These are phyloP conservation scores for Plecturocebus donacophilus DNA, from an alignment of 2,113 vertebrate species.

Conservation along the genomic window DNA sequence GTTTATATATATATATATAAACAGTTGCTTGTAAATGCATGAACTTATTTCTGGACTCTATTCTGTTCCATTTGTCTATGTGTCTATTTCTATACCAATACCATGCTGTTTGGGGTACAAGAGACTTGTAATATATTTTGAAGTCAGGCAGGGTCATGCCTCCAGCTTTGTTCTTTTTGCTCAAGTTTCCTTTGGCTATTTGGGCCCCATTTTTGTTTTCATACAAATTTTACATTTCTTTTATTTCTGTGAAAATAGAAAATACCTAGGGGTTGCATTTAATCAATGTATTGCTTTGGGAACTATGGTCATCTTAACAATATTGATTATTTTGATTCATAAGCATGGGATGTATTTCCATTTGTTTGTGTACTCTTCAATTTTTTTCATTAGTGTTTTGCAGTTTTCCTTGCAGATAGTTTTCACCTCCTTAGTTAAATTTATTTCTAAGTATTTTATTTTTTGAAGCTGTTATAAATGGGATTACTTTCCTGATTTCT, in stretches of 20 bases:
- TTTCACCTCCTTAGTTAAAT: not conserved
- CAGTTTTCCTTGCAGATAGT: too few species aligned
- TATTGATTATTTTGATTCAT: not conserved
- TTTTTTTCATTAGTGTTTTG: too few species aligned
- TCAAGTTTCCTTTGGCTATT: not conserved
- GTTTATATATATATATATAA: not conserved
- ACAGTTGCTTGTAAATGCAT: not conserved
- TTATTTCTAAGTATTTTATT: not conserved
- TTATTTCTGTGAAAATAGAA: not conserved
- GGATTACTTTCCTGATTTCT: not conserved
- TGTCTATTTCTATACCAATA: not conserved
- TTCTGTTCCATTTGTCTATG: not conserved
- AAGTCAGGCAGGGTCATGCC: not conserved
- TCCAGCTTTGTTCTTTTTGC: not conserved
- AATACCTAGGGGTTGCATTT: not conserved
- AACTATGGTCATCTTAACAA: not conserved
- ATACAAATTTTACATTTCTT: not conserved
- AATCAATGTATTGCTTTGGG: not conserved
- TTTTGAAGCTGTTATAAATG: not conserved
- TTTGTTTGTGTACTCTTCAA: not conserved
- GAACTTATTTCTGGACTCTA: not conserved
- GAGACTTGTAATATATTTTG: not conserved
- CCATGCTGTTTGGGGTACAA: not conserved
- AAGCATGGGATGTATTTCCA: not conserved
- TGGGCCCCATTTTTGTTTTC: not conserved